A percentile compares a stretch with the other conserved stretches of the same genome.
phyloP scores from a whole-genome alignment of 2,113 vertebrate genomes.

The Amazona guildingii region DNA sequence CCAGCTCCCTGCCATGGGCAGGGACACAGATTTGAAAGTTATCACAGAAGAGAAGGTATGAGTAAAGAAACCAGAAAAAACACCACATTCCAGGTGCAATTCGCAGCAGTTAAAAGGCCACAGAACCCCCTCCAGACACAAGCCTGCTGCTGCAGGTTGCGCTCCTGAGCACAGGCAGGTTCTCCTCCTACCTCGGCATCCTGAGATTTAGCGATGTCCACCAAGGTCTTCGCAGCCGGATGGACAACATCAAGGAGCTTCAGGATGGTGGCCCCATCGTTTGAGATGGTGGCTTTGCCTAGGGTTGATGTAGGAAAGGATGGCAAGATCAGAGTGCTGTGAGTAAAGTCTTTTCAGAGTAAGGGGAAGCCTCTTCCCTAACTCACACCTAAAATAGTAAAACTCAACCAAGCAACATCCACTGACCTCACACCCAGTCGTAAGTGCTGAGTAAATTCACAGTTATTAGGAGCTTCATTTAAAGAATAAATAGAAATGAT shows the following conservation, averaged over 20 bases:
- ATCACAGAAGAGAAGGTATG: not conserved
- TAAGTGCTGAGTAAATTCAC: not conserved
- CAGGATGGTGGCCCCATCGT: slow-evolving; percentile 96
- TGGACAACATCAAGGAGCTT: slow-evolving; percentile 96
- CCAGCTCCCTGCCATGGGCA: not conserved
- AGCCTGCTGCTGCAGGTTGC: rapidly evolving
- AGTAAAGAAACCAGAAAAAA: not conserved
- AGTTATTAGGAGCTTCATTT: not conserved
- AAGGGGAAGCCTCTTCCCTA: not conserved
- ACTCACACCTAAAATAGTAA: not conserved
- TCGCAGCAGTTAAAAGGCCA: not conserved
- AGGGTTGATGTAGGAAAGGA: not conserved
- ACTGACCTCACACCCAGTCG: not conserved
- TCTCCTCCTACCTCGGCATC: slow-evolving; percentile 89
- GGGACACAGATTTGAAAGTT: not conserved
- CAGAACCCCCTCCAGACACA: rapidly evolving
- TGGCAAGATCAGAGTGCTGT: not conserved
- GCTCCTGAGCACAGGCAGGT: rapidly evolving
- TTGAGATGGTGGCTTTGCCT: slow-evolving; percentile 98
- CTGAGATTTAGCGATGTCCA: slow-evolving; percentile 97
- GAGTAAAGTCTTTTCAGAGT: not conserved
- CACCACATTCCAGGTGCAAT: rapidly evolving
- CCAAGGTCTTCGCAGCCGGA: slow-evolving; percentile 93
- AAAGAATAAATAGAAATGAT: not conserved
- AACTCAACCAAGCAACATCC: not conserved